Evolutionary conservation across 2,113 vertebrate species (phyloP).

Genomic region (Cyanistes caeruleus): DNA sequence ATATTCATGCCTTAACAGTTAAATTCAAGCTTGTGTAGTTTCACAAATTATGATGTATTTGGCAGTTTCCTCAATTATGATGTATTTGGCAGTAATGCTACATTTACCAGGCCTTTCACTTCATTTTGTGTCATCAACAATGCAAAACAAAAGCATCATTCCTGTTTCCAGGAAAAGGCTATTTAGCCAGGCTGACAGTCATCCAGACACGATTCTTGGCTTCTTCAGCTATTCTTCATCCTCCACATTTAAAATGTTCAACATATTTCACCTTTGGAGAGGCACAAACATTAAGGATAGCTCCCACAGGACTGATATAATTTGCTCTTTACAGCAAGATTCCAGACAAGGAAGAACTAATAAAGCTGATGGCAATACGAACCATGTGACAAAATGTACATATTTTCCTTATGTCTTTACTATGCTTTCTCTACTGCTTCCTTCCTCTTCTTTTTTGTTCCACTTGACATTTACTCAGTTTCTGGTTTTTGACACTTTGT

Average conservation of each 20-base stretch:
- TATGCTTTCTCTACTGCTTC: neutral
- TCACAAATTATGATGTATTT: neutral
- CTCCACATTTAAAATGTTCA: neutral
- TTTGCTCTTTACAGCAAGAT: neutral
- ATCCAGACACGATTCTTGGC: neutral
- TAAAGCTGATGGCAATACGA: neutral
- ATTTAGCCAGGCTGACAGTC: neutral
- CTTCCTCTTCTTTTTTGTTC: neutral
- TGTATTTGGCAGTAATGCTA: neutral
- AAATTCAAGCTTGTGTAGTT: neutral
- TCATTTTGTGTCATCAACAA: neutral
- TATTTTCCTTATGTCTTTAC: neutral
- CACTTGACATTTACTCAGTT: neutral
- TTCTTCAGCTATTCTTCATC: neutral
- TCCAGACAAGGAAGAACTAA: neutral
- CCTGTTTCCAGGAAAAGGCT: neutral
- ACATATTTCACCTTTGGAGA: neutral
- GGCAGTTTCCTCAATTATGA: neutral
- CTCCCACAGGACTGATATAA: rapidly evolving
- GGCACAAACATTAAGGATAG: neutral
- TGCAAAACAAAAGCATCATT: neutral
- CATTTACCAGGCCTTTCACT: neutral
- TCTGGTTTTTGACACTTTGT: neutral
- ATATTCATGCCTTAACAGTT: neutral
- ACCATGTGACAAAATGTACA: neutral